phyloP scores from a whole-genome alignment of 2,888 invertebrate genomes.

The Mesoligia furuncula region DNA sequence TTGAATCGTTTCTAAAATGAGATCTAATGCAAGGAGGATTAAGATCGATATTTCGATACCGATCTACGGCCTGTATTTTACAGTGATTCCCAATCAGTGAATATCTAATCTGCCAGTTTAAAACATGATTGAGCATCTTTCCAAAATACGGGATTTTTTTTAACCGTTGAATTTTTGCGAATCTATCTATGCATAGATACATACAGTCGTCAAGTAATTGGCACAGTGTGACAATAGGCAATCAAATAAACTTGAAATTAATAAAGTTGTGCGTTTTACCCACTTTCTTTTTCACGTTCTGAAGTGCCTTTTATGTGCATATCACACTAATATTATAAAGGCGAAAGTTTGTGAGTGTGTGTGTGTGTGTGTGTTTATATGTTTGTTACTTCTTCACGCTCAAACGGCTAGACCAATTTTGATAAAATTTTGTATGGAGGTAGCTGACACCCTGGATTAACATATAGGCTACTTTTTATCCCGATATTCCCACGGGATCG shows the following conservation, averaged over 20 bases:
- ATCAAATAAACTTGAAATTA: not conserved
- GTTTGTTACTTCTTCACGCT: no score
- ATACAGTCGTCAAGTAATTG: not conserved
- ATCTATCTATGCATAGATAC: not conserved
- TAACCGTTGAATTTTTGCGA: not conserved
- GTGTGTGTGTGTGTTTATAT: no score
- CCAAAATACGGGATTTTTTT: not conserved
- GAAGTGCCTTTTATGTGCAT: not conserved
- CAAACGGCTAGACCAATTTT: no score
- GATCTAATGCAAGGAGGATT: conserved; percentile 23
- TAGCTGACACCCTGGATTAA: no score
- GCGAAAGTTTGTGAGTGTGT: no score
- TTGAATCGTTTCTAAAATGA: conserved; percentile 22
- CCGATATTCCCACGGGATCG: no score
- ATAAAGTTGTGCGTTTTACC: not conserved
- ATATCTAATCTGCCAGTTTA: not conserved
- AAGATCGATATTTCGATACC: not conserved
- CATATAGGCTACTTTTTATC: no score
- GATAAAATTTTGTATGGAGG: no score
- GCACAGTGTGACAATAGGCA: not conserved
- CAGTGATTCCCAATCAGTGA: not conserved
- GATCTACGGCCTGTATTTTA: not conserved
- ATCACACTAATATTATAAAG: no score
- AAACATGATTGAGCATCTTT: not conserved
- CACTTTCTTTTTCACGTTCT: no score